These are phyloP conservation scores for Maniola hyperantus DNA, from an alignment of 2,888 invertebrate genomes.

Conservation along the genomic window DNA sequence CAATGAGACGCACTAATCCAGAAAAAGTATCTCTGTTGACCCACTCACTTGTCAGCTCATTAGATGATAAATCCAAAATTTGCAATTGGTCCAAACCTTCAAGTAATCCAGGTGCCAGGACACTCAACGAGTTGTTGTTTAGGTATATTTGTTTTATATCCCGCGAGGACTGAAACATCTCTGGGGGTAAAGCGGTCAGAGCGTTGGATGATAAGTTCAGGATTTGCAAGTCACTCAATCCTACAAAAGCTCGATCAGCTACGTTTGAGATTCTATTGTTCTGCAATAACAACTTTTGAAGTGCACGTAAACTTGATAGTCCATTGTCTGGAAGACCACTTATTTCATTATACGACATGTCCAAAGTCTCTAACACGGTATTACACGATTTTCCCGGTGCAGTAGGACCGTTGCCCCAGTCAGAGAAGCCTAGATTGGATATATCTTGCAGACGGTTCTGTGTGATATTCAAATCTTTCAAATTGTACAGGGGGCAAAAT, in stretches of 20 bases:
- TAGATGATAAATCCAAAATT: constrained; percentile 87
- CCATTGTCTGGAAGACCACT: constrained; percentile 87
- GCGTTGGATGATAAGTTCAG: constrained; percentile 91
- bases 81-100: constrained; percentile 88
- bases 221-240: constrained; percentile 85
- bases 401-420: constrained; percentile 86
- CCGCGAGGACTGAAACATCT: constrained; percentile 88
- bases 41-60: constrained; percentile 90
- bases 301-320: constrained; percentile 86
- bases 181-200: constrained; percentile 89
- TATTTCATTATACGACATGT: constrained; percentile 89
- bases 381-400: constrained; percentile 87
- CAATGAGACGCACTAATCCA: constrained; percentile 87
- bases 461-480: constrained; percentile 88
- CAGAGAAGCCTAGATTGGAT: constrained; percentile 88
- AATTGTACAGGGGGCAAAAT: constrained; percentile 87
- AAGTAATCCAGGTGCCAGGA: constrained; percentile 88
- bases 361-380: constrained; percentile 86
- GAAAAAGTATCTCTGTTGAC: constrained; percentile 90
- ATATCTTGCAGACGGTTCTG: constrained; percentile 91
- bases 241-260: constrained; percentile 88
- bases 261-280: constrained; percentile 89
- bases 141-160: constrained; percentile 88
- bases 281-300: constrained; percentile 87
- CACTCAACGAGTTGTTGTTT: constrained; percentile 89